These are phyloP conservation scores for Saxidomus purpurata DNA, from an alignment of 1,140 invertebrate genomes.

Conservation along the genomic window DNA sequence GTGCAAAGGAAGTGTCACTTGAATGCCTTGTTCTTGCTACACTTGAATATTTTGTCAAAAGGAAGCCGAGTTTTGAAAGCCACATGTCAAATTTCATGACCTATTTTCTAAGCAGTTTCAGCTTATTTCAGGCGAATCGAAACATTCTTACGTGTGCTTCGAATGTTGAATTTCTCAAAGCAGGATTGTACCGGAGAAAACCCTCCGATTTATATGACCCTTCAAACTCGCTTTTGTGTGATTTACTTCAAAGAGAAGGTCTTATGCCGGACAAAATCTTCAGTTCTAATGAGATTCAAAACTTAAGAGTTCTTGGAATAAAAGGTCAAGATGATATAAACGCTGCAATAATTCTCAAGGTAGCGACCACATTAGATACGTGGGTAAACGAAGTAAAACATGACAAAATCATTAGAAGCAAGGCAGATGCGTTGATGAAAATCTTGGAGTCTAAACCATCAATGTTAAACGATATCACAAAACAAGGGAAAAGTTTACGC, in stretches of 20 bases:
- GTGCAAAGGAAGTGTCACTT: neutral
- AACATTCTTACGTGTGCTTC: neutral
- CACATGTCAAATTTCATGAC: neutral
- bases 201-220: conserved; percentile 41
- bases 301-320: neutral
- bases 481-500: neutral
- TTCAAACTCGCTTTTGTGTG: neutral
- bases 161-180: neutral
- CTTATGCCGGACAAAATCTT: neutral
- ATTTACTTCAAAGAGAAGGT: conserved; percentile 5
- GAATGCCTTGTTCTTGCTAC: neutral
- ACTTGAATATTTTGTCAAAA: neutral
- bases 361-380: neutral
- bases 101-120: neutral
- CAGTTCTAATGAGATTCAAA: neutral
- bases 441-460: neutral
- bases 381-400: neutral
- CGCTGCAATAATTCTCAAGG: neutral
- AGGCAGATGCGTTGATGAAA: neutral
- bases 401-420: neutral
- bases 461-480: neutral
- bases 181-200: neutral
- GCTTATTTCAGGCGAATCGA: neutral
- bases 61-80: too few relatives aligned
- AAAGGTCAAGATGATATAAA: neutral